These are phyloP conservation scores for Athalia cordata DNA, from an alignment of 2,888 invertebrate species.

Conservation along the genomic window DNA sequence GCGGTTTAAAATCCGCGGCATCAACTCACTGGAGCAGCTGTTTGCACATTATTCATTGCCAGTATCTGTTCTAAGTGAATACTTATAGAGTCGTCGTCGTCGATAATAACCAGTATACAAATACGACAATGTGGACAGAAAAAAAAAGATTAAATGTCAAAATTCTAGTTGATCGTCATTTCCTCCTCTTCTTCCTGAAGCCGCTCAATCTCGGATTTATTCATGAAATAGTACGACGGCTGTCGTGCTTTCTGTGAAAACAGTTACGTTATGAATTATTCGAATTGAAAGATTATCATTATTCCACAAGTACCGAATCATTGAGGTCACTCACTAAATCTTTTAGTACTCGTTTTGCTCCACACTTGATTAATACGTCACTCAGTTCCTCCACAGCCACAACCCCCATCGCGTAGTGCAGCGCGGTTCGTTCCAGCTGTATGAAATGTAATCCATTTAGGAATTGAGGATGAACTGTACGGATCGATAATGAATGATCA, in stretches of 20 bases:
- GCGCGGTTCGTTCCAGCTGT: slow-evolving; percentile 89
- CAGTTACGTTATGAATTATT: slow-evolving; percentile 24
- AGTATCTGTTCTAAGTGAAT: too few species aligned
- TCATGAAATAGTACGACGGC: slow-evolving; percentile 94
- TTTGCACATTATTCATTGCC: too few species aligned
- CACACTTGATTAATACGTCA: slow-evolving; percentile 86
- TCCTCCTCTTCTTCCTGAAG: slow-evolving; percentile 90
- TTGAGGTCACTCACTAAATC: slow-evolving; percentile 78
- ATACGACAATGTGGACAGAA: slow-evolving; percentile 24
- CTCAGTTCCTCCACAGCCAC: slow-evolving; percentile 89
- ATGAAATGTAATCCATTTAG: not conserved
- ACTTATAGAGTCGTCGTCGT: not conserved
- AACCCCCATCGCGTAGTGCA: slow-evolving; percentile 94
- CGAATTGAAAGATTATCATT: not conserved
- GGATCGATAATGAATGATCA: not conserved
- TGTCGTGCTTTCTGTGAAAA: slow-evolving; percentile 83
- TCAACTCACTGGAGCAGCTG: too few species aligned
- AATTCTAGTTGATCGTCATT: slow-evolving; percentile 69
- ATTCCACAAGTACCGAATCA: not conserved
- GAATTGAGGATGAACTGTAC: too few species aligned
- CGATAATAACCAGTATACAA: not conserved
- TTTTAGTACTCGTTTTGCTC: slow-evolving; percentile 88
- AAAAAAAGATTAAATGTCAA: not conserved
- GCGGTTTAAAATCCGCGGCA: too few species aligned
- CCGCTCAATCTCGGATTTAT: slow-evolving; percentile 89